Evolutionary conservation across 2,113 vertebrate species (phyloP).

Genomic region (Ctenodactylus gundi): DNA sequence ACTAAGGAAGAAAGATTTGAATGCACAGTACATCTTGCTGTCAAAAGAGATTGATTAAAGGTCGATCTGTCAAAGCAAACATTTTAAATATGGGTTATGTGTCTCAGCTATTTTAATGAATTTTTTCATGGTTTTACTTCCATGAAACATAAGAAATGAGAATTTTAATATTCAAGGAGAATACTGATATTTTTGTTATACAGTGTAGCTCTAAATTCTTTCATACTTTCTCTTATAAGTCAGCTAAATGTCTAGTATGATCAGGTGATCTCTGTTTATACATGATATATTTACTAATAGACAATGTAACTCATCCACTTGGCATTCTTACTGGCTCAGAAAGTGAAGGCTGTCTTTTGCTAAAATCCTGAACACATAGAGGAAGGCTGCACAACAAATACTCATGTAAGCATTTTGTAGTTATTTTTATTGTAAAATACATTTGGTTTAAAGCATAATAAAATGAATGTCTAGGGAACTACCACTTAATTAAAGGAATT

Average conservation of each 20-base stretch:
- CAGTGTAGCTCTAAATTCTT: background rate
- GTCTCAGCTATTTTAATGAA: background rate
- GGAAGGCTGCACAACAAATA: background rate
- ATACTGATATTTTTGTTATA: background rate
- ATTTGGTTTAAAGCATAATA: background rate
- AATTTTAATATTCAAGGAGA: background rate
- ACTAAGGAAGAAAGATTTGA: background rate
- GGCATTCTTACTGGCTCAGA: background rate
- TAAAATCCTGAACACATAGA: too few species aligned
- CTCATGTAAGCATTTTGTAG: too few species aligned
- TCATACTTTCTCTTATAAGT: background rate
- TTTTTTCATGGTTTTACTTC: constrained; percentile 2
- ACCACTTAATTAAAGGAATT: background rate
- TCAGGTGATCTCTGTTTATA: background rate
- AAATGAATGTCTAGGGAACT: background rate
- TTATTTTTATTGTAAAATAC: too few species aligned
- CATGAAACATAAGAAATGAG: background rate
- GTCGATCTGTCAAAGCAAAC: background rate
- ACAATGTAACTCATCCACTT: background rate
- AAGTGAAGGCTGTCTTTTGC: background rate
- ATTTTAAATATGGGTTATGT: background rate
- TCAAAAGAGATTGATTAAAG: background rate
- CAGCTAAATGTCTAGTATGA: background rate
- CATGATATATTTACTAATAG: background rate
- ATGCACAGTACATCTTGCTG: background rate